Percentiles rank a stretch among this genome's conserved stretches.
Conservation (phyloP, 2,113 vertebrate species). For the Microcebus griseorufus region DNA sequence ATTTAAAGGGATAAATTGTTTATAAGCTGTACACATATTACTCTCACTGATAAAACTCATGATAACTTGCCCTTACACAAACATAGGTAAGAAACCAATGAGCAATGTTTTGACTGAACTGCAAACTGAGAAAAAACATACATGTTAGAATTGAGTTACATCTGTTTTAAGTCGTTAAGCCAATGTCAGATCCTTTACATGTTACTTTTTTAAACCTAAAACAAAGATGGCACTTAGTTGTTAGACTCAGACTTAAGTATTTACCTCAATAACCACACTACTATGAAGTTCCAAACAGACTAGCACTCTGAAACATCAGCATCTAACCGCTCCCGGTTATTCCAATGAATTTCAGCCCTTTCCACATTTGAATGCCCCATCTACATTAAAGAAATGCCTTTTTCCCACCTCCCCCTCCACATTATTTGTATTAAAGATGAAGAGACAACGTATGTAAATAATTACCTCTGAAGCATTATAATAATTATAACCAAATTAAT, state of each 20-base stretch:
- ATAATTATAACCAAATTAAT: neutral
- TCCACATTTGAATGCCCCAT: neutral
- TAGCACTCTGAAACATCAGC: neutral
- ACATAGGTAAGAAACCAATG: neutral
- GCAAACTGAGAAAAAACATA: neutral
- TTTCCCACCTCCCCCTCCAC: neutral
- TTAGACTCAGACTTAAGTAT: neutral
- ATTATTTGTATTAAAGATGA: neutral
- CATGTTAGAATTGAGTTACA: neutral
- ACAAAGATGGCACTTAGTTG: neutral
- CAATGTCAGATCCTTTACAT: neutral
- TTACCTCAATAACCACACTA: neutral
- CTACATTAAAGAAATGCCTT: neutral
- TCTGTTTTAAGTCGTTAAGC: neutral
- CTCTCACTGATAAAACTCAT: slow-evolving; percentile 14
- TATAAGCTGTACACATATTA: neutral
- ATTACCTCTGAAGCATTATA: neutral
- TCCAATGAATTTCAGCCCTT: neutral
- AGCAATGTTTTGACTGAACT: neutral
- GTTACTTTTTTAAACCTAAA: neutral
- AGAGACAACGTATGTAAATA: neutral
- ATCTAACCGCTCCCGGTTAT: neutral
- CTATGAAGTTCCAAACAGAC: neutral
- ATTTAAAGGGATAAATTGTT: neutral
- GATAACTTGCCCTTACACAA: neutral